A percentile compares a stretch with the other conserved stretches of the same genome.
Evolutionary conservation across 2,113 vertebrate species (phyloP).

Genomic region (Saguinus midas): DNA sequence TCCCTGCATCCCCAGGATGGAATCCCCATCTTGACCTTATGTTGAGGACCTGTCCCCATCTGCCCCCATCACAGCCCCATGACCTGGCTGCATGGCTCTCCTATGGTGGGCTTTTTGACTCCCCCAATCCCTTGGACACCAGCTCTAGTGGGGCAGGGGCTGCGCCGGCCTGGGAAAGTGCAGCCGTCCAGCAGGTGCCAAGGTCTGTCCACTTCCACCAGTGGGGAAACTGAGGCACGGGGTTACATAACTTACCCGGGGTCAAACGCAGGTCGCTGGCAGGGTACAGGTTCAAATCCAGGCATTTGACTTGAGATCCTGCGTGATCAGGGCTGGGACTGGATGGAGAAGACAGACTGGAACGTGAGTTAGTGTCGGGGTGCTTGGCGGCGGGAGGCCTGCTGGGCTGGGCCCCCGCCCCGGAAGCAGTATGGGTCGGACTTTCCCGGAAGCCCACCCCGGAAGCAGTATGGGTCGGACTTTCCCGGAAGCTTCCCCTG

Average conservation of each 20-base stretch:
- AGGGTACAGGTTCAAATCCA: neutral
- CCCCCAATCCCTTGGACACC: neutral
- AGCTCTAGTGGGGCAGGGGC: neutral
- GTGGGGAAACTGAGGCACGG: neutral
- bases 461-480: fast-evolving
- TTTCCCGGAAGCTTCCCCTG: neutral
- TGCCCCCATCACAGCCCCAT: fast-evolving
- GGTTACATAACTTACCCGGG: no score
- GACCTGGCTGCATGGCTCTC: neutral
- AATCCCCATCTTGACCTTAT: neutral
- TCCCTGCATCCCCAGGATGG: neutral
- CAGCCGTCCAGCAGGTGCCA: fast-evolving
- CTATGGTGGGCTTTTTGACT: fast-evolving
- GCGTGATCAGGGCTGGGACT: neutral
- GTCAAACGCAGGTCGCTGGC: neutral
- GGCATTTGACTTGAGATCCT: neutral
- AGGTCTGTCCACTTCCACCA: fast-evolving
- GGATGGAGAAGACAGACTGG: fast-evolving
- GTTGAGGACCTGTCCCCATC: fast-evolving
- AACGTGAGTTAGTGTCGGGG: fast-evolving
- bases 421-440: fast-evolving
- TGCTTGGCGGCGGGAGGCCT: fast-evolving
- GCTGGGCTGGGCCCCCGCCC: neutral
- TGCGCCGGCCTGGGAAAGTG: neutral
- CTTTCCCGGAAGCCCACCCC: fast-evolving